Evolutionary conservation across 2,888 invertebrate genomes (phyloP).

Genomic region (Byasa hedistus): DNA sequence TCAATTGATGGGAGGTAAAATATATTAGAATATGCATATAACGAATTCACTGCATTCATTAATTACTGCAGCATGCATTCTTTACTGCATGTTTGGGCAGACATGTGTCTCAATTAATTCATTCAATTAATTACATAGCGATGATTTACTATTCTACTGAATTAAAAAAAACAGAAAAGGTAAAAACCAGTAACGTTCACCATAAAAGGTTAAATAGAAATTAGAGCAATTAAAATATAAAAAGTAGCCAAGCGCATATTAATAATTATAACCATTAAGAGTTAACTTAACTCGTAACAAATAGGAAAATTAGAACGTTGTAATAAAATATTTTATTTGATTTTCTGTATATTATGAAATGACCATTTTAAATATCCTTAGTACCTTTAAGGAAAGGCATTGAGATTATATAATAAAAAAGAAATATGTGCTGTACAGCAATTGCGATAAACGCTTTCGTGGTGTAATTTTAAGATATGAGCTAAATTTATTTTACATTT

Average conservation of each 20-base stretch:
- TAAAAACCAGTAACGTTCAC: conserved; percentile 15
- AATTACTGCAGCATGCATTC: conserved; percentile 20
- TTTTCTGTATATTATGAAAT: too few species aligned
- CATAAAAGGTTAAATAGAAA: conserved; percentile 20
- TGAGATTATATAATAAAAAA: too few species aligned
- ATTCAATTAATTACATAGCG: conserved; percentile 20
- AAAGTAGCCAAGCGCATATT: not conserved
- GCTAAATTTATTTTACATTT: not conserved
- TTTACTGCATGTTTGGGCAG: conserved; percentile 18
- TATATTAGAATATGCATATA: not conserved
- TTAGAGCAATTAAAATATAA: conserved; percentile 22
- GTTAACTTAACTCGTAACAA: not conserved
- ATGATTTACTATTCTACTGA: conserved; percentile 16
- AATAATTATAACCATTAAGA: not conserved
- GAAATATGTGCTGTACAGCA: too few species aligned
- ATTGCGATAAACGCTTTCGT: not conserved
- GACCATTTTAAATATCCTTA: too few species aligned
- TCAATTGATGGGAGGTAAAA: too few species aligned
- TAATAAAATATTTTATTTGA: not conserved
- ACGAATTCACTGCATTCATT: conserved; percentile 17
- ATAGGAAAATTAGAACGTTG: not conserved
- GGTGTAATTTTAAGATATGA: not conserved
- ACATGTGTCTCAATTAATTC: conserved; percentile 17
- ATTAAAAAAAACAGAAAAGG: conserved; percentile 14
- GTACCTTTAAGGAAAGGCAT: too few species aligned